phyloP scores from a whole-genome alignment of 2,797 vertebrate genomes.

The Choloepus didactylus region DNA sequence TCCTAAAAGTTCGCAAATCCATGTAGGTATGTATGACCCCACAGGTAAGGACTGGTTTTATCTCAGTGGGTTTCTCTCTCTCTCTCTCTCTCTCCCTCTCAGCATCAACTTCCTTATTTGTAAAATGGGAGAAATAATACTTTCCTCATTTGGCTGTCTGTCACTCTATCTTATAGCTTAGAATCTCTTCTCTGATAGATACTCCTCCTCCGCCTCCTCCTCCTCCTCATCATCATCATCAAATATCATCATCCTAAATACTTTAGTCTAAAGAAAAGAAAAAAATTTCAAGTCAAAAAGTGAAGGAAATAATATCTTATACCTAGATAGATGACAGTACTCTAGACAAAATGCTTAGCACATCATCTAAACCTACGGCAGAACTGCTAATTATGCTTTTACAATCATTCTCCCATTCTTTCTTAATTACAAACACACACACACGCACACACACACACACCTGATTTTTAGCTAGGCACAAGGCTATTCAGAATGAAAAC shows the following conservation, averaged over 20 bases:
- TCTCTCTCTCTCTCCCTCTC: neutral
- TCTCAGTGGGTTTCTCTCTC: neutral
- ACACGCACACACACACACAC: neutral
- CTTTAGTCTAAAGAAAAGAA: neutral
- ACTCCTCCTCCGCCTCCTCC: neutral
- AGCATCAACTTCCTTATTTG: conserved; percentile 1
- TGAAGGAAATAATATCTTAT: neutral
- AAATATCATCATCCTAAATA: neutral
- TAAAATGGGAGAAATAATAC: neutral
- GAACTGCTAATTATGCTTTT: neutral
- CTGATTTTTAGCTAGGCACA: neutral
- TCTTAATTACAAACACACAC: neutral
- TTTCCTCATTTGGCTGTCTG: neutral
- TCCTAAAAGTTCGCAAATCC: neutral
- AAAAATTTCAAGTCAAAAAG: neutral
- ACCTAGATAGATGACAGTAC: neutral
- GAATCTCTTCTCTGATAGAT: neutral
- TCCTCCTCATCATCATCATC: neutral
- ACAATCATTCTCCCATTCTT: neutral
- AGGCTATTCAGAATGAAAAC: neutral
- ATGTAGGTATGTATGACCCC: neutral
- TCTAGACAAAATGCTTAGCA: neutral
- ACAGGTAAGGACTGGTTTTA: neutral
- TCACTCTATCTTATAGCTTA: neutral
- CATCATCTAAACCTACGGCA: neutral